Evolutionary conservation across 1,140 invertebrate species (phyloP), one percentile per base, ranked within the genome.

Genomic region (Hormaphis cornu): DNA sequence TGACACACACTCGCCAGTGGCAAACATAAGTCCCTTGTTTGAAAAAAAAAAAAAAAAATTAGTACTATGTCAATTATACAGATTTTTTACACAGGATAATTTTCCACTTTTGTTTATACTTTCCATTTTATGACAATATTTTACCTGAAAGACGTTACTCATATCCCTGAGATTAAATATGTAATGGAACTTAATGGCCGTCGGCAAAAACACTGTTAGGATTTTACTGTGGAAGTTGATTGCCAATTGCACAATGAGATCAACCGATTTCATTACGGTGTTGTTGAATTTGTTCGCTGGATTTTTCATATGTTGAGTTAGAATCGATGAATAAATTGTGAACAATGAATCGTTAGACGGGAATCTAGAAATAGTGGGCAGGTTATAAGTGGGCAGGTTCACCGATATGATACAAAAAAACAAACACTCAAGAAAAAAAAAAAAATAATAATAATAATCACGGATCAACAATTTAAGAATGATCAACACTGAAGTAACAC

Each of bases 111-210:
- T n/a, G n/a, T n/a, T n/a, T n/a, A n/a, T n/a, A n/a, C n/a, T n/a
- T n/a, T n/a, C n/a, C n/a, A 42, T 42, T 42, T 8, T 44, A 54
- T 7, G 48, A 69, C 16, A 35, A 50, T 18, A 18, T 35, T 46
- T 76, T 80, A 89, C 88, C 81, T 91, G 87, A 75, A 90, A 91
- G 69, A 91, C 89, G 77, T 96, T 97, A 3, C 92, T 91, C 6
- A 97, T 79, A 78, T 97, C 95, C 71, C 94, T 81, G 33, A 97
- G 79, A 79, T 96, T 97, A 78, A 96, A 97, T 53, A 90, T 83
- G 75, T 97, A 97, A 79, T 97, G 94, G 77, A 97, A 97, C 78
- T 96, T 97, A 37, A 92, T 82, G 9, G 93, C 93, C 1, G 94
- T 97, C 4, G 93, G 93, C 52, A 95, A 79, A 79, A 96, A 96